Conservation (phyloP, 2,888 invertebrate species). For the Schizaphis graminum region DNA sequence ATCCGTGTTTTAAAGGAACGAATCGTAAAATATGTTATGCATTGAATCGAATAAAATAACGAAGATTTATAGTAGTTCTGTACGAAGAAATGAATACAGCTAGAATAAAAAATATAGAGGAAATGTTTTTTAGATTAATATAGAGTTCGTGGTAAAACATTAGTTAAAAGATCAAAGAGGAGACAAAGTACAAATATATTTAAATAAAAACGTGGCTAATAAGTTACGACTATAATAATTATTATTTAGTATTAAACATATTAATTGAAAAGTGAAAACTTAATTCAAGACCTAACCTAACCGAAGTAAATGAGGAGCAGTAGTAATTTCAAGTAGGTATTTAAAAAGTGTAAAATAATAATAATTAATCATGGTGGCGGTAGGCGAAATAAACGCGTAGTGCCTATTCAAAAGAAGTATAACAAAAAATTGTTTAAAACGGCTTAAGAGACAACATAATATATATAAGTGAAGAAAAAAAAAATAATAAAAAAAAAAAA, state of each 20-base stretch:
- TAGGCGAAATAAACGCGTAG: neutral
- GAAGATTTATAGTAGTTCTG: constrained; percentile 32
- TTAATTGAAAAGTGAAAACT: neutral
- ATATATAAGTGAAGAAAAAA: neutral
- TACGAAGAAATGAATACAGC: neutral
- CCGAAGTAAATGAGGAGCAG: neutral
- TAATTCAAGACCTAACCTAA: neutral
- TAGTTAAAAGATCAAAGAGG: neutral
- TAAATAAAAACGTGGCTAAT: neutral
- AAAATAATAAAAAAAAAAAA: too few species aligned
- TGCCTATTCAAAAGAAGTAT: neutral
- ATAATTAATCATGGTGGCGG: neutral
- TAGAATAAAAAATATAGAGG: neutral
- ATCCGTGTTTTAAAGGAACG: constrained; percentile 33
- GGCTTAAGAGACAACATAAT: neutral
- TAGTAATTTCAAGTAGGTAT: neutral
- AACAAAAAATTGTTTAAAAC: neutral
- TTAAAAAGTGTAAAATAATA: neutral
- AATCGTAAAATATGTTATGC: constrained; percentile 52
- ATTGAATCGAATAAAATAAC: constrained; percentile 53
- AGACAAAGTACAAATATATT: neutral
- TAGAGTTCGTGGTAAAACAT: neutral
- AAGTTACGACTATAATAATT: neutral
- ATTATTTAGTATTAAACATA: neutral
- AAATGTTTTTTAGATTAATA: constrained; percentile 23